Percentiles rank a stretch among this genome's conserved stretches.
phyloP scores from a whole-genome alignment of 37 sponge, comb jelly and placozoan species.

The Crambe crambe region DNA sequence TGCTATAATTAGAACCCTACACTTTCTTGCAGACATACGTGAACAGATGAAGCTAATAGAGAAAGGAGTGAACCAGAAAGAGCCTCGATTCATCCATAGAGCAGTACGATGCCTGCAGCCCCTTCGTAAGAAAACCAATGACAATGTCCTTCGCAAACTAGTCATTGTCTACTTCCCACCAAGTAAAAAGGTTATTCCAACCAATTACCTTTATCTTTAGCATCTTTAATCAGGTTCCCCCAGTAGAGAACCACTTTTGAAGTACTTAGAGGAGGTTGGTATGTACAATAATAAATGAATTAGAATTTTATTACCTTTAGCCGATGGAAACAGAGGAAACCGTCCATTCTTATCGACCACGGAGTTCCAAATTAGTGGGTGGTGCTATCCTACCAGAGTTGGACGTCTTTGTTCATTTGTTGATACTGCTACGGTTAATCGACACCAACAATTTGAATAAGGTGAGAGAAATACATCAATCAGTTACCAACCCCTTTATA shows the following conservation, averaged over 20 bases:
- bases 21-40: conserved; percentile 71
- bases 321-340: conserved; percentile 59
- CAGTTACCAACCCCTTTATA: too few relatives aligned
- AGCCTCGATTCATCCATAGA: conserved; percentile 84
- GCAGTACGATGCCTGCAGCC: conserved; percentile 71
- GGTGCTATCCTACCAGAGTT: conserved; percentile 58
- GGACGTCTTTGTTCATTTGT: conserved; percentile 81
- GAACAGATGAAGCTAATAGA: conserved; percentile 88
- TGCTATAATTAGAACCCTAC: too few relatives aligned
- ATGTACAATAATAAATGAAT: too few relatives aligned
- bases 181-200: conserved; percentile 18
- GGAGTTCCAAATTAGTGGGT: conserved; percentile 30
- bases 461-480: conserved; percentile 17
- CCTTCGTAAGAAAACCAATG: conserved; percentile 73
- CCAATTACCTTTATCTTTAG: background rate
- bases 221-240: conserved; percentile 6
- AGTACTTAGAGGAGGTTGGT: conserved; percentile 26
- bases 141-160: conserved; percentile 64
- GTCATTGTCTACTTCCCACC: conserved; percentile 56
- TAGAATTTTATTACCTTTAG: conserved; percentile 33
- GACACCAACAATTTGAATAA: conserved; percentile 59
- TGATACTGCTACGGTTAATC: conserved; percentile 72
- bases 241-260: conserved; percentile 14
- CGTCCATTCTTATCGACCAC: conserved; percentile 11
- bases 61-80: conserved; percentile 79